Evolutionary conservation across 2,888 invertebrate species (phyloP), one percentile per base, ranked within the genome.

Genomic region (Abscondita cerata): DNA sequence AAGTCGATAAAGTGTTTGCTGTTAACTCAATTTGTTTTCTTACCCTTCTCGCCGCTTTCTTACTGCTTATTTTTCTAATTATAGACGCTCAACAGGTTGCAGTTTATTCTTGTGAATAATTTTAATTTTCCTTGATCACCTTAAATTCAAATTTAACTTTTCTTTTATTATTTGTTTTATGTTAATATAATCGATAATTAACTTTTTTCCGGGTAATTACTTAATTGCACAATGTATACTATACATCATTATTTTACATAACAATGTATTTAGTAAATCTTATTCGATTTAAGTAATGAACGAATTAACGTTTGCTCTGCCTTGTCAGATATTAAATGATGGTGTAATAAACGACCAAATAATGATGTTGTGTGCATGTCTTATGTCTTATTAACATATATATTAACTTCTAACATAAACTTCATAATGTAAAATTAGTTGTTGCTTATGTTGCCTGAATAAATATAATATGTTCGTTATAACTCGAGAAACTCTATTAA

Each of bases 21-120:
- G 74, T 62, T 75, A 77, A 77, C 77, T 78, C 76, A 78, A 78
- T 79, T 78, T 79, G 76, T 78, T 76, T 77, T 76, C 73, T 74
- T 73, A 73, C 73, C 74, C 73, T 73, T 73, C 71, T 68, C 56
- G 62, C 54, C 64, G 55, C 61, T 55, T 65, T 66, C 64, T 64
- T 61, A 60, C 67, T 64, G 68, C 70, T 70, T 68, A 70, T 70
- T 70, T 70, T 70, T 70, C 68, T 70, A 70, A 70, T 70, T 70
- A 70, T 67, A 59, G 63, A 59, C 64, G 59, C 54, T 68, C 70
- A 73, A 73, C 73, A 73, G 73, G 73, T 73, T 73, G 73, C 70
- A 64, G 70, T 67, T 70, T 65, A 66, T 68, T 69, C 70, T 67
- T 62, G 67, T 60, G 70, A 66, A 72, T 71, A 71, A 71, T 71